Percentiles rank a stretch among this genome's conserved stretches.
These are phyloP conservation scores for Acanthopleura granulata DNA, from an alignment of 2,888 invertebrate species.

Conservation along the genomic window DNA sequence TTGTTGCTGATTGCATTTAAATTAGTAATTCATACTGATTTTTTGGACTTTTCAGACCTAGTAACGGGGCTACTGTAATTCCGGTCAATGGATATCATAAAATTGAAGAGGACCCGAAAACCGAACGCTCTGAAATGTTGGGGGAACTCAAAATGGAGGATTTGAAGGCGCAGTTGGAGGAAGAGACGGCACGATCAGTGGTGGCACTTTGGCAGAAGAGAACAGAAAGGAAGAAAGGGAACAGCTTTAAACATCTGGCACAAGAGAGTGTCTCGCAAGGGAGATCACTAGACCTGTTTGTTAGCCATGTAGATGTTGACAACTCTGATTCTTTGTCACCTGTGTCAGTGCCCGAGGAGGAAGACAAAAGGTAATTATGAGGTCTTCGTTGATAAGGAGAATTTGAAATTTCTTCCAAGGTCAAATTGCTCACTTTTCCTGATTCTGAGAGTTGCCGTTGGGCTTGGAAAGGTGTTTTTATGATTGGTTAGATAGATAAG, in stretches of 20 bases:
- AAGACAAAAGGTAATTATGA: neutral
- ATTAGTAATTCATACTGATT: neutral
- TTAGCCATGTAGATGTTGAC: neutral
- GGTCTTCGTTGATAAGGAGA: too few relatives aligned
- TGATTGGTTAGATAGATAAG: too few relatives aligned
- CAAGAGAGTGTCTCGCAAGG: neutral
- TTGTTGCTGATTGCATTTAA: too few relatives aligned
- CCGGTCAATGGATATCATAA: neutral
- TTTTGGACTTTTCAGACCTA: neutral
- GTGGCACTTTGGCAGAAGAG: slow-evolving; percentile 33
- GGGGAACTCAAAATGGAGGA: slow-evolving; percentile 33
- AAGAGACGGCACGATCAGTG: slow-evolving; percentile 33
- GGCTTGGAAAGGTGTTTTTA: too few relatives aligned
- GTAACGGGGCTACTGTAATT: slow-evolving; percentile 5
- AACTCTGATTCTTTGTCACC: neutral
- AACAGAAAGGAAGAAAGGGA: neutral
- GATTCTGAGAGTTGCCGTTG: too few relatives aligned
- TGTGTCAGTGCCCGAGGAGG: neutral
- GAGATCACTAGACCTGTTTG: neutral
- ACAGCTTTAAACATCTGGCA: neutral
- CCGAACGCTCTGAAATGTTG: slow-evolving; percentile 38
- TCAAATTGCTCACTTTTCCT: too few relatives aligned
- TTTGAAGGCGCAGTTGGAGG: slow-evolving; percentile 33
- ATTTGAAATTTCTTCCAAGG: too few relatives aligned
- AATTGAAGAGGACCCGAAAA: slow-evolving; percentile 36